Base-by-base conservation (phyloP, 1,140 invertebrate species). In the Ephestia elutella region DNA sequence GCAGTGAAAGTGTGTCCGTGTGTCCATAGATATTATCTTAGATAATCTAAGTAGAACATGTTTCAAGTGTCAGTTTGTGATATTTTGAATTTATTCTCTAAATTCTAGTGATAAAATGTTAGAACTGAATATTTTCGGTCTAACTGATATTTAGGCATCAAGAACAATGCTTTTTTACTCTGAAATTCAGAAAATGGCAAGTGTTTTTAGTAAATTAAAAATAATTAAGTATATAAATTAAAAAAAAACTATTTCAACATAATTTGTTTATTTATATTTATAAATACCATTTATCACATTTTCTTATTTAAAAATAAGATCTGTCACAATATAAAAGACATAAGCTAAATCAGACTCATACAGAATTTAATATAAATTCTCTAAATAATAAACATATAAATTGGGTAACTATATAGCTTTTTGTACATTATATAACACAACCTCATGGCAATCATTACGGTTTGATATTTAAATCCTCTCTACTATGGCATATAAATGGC, bases 291-390 rank as follows among this genome's bases (percentile, higher is more conserved):
- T 20, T 84, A 86, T 87, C 84, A 87, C 84, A 87, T 76, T 76
- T 77, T 60, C 61, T 64, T 51, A 58, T 72, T 71, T 68, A 71
- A 70, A 53, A 62, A 67, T 66, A 77, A 71, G 68, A 76, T 78
- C 69, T 80, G 68, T 80, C 65, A 71, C 73, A 70, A 75, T 76
- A 80, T 75, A 78, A 77, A 70, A 76, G 67, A 68, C 68, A 68
- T 78, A 77, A 64, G 54, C 75, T 82, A 82, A 87, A 68, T 87
- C 84, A 87, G 84, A 87, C 84, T 87, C 80, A 78, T 82, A 53
- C 53, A 79, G 78, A 87, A 84, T 82, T 82, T 79, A 83, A 82
- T 83, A 82, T 85, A 83, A 83, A 83, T 80, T 80, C 75, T 80
- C 71, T 73, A 71, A 68, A 75, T 70, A 73, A 73, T 74, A 76